Evolutionary conservation across 2,113 vertebrate species (phyloP), one percentile per base, ranked within the genome.

Genomic region (Phyllostomus discolor): DNA sequence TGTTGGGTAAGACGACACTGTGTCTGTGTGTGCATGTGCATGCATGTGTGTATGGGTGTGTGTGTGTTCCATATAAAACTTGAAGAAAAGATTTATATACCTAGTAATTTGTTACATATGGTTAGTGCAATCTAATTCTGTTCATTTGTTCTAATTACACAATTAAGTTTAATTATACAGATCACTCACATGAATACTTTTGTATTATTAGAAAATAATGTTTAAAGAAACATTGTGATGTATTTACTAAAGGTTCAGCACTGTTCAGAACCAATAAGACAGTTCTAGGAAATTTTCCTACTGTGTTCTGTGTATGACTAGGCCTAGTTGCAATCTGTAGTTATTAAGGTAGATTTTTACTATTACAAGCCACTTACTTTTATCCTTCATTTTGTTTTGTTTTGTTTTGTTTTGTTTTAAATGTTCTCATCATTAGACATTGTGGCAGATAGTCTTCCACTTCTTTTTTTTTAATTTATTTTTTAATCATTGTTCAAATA

Each of bases 151-250:
- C 96, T 98, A 98, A 98, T 98, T 97, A 95, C 73, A 98, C 92
- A 97, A 97, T 98, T 98, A 97, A 97, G 75, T 97, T 91, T 83
- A 95, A 97, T 98, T 97, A 97, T 92, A 88, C 54, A 92, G 97
- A 95, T 97, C 50, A 94, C 81, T 97, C 43, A 94, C 76, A 80
- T 81, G 87, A 97, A 97, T 97, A 64, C 70, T 92, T 97, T 98
- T 98, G 76, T 66, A 72, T 86, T 97, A 90, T 48, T 67, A 79
- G 59, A 57, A 91, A 87, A 89, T 87, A 43, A n/a, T 72, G 82
- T 91, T 92, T 93, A 91, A 97, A 89, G 84, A 94, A 93, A 75
- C 33, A 83, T 66, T 93, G n/a, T 76, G 11, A 46, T 75, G n/a
- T 80, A 66, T 75, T 72, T 86, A 75, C 59, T 88, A 73, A 95